Percentiles rank a stretch among this genome's conserved stretches.
These are phyloP conservation scores for Phoenicopterus ruber DNA, from an alignment of 2,113 vertebrate genomes.

Conservation along the genomic window DNA sequence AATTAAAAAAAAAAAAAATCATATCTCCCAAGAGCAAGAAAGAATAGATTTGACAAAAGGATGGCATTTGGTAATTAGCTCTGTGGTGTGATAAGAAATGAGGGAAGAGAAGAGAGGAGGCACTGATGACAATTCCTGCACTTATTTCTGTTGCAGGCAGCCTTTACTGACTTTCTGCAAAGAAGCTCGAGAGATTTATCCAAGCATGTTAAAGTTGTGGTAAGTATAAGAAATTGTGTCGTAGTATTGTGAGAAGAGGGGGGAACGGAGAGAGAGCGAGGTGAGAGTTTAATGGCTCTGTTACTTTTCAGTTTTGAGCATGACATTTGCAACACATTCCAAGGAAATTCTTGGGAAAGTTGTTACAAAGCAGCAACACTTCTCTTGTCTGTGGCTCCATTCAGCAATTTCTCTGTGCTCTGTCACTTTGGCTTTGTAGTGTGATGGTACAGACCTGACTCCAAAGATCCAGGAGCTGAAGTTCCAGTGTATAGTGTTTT, in stretches of 20 bases:
- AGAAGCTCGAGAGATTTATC: conserved; percentile 85
- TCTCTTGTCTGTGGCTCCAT: conserved; percentile 54
- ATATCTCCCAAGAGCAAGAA: background rate
- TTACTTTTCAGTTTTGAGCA: conserved; percentile 61
- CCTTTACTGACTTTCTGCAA: conserved; percentile 84
- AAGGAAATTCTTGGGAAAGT: conserved; percentile 66
- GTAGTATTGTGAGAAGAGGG: background rate
- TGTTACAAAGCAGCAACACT: conserved; percentile 65
- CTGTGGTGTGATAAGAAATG: background rate
- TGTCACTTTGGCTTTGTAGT: conserved; percentile 75
- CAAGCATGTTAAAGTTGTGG: conserved; percentile 84
- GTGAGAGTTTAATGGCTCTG: conserved; percentile 54
- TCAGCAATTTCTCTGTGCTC: conserved; percentile 56
- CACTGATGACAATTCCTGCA: background rate
- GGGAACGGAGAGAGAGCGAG: background rate
- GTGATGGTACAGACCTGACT: conserved; percentile 84
- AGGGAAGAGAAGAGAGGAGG: background rate
- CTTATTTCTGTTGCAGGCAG: conserved; percentile 69
- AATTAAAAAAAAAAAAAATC: background rate
- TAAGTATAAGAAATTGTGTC: conserved; percentile 62
- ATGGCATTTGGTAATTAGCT: background rate
- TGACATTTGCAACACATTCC: conserved; percentile 58
- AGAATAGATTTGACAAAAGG: background rate
- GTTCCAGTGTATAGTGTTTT: conserved; percentile 88
- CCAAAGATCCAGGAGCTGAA: conserved; percentile 87